Evolutionary conservation across 2,888 invertebrate genomes (phyloP), one percentile per base, ranked within the genome.

Genomic region (Lomographa bimaculata): DNA sequence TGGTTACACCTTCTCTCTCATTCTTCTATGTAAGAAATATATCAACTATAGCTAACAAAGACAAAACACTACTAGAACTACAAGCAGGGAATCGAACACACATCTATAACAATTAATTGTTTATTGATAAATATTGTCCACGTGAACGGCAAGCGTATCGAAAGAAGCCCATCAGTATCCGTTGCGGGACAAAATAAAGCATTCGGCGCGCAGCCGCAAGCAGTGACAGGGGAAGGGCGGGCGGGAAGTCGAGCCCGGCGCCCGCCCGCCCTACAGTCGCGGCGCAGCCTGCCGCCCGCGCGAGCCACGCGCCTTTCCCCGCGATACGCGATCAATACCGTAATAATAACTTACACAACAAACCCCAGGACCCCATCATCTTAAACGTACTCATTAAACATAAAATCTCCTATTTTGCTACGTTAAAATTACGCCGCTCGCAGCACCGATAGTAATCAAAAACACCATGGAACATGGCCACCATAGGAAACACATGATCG

Each of bases 261-360:
- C 16, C 51, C 61, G 56, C 55, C 71, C 69, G 68, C 66, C 64
- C 51, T 59, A 59, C 76, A 83, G 89, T 89, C 82, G 89, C 85
- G 87, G 86, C 87, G 72, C 63, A 79, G 61, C 76, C 77, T 67
- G 83, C 86, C 84, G 84, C 80, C 69, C 75, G 89, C 82, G 79
- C 78, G 76, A 75, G 63, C 61, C 64, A 53, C 71, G 71, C 76
- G 70, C 63, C 48, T 46, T 48, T 7, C 30, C 28, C 50, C 69
- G 68, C 69, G 70, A 57, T 50, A 21, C 73, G 71, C 76, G 79
- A 80, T 84, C 83, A 63, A 84, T 85, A 83, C 59, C 54, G 49
- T 60, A 49, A 42, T 53, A 71, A 42, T 53, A 71, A 69, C 62
- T 60, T 35, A 25, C 56, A 60, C 56, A 58, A 57, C 52, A 60